Evolutionary conservation across 2,113 vertebrate species (phyloP).

Genomic region (Phoxinus phoxinus): DNA sequence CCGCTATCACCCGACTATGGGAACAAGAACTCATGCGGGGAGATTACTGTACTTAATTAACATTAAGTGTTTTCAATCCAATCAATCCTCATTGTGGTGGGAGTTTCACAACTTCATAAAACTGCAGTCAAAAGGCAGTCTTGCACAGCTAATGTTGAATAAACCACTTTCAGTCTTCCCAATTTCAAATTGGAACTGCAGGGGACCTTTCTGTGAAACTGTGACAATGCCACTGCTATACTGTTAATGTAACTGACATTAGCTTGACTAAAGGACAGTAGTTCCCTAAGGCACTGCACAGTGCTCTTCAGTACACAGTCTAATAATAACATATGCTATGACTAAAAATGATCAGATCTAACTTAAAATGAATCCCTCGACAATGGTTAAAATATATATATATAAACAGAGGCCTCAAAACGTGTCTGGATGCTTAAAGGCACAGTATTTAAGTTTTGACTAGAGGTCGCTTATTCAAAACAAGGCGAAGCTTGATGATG

Average conservation of each 20-base stretch:
- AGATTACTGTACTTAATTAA: slow-evolving; percentile 59
- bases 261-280: neutral
- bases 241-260: slow-evolving; percentile 14
- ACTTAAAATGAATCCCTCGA: neutral
- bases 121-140: slow-evolving; percentile 16
- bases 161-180: neutral
- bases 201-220: neutral
- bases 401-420: neutral
- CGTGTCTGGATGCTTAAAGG: neutral
- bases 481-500: too few species aligned
- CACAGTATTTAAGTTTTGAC: too few species aligned
- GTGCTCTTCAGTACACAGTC: neutral
- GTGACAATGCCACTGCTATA: neutral
- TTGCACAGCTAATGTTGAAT: neutral
- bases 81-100: slow-evolving; percentile 42
- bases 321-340: neutral
- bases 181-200: slow-evolving; percentile 1
- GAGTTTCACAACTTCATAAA: slow-evolving; percentile 52
- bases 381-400: neutral
- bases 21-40: slow-evolving; percentile 28
- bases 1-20: slow-evolving; percentile 39
- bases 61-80: slow-evolving; percentile 52
- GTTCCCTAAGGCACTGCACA: slow-evolving; percentile 1
- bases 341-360: neutral
- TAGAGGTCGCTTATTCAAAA: too few species aligned